Conservation (phyloP, 1,140 invertebrate genomes). For the Idris sp. region DNA sequence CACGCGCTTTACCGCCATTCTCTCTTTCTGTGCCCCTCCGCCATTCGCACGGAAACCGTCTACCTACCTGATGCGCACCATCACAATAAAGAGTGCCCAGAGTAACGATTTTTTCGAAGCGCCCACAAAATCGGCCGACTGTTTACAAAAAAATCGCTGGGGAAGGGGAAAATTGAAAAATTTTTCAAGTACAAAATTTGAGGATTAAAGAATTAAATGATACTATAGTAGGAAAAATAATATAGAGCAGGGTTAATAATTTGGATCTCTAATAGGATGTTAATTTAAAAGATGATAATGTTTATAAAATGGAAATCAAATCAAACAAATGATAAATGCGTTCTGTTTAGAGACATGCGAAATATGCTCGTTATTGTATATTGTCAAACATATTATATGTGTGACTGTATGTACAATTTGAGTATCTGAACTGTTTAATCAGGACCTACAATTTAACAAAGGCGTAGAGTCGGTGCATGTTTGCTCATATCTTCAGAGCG, state of each 20-base stretch:
- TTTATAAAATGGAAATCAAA: too few relatives aligned
- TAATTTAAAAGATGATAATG: too few relatives aligned
- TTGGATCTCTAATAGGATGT: too few relatives aligned
- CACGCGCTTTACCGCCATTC: constrained; percentile 33
- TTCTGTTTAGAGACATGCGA: too few relatives aligned
- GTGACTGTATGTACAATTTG: too few relatives aligned
- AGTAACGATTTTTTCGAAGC: constrained; percentile 51
- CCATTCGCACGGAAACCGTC: constrained; percentile 11
- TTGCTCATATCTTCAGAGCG: constrained; percentile 4
- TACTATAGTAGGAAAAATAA: too few relatives aligned
- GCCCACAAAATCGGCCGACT: constrained; percentile 7
- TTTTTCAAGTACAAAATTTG: too few relatives aligned
- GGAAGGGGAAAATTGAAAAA: too few relatives aligned
- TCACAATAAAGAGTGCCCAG: constrained; percentile 11
- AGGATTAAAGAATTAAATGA: too few relatives aligned
- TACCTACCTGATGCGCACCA: constrained; percentile 45
- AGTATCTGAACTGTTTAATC: not conserved
- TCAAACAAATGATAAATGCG: too few relatives aligned
- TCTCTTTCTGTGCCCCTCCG: constrained; percentile 7
- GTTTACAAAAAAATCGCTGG: constrained; percentile 41
- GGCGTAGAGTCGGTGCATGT: constrained; percentile 2
- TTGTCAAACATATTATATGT: constrained; percentile 5
- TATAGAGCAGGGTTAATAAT: too few relatives aligned
- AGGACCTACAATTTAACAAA: constrained; percentile 1
- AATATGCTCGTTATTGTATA: too few relatives aligned